Percentiles rank a stretch among this genome's conserved stretches.
Conservation (phyloP, 2,113 vertebrate species). For the Mystacornis crossleyi region DNA sequence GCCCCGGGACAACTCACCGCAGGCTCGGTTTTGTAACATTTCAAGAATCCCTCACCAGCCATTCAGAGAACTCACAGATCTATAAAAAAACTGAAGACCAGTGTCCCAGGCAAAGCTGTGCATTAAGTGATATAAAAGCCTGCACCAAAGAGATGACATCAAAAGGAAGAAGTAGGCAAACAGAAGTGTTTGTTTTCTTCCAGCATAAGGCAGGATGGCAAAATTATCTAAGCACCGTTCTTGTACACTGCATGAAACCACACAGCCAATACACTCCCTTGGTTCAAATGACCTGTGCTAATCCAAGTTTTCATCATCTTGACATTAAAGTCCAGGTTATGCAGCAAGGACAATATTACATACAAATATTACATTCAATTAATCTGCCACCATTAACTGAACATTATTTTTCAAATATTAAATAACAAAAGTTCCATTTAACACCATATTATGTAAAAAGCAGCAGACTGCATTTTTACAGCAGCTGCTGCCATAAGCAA, state of each 20-base stretch:
- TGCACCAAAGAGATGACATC: not conserved
- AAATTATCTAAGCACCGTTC: not conserved
- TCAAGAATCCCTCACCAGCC: not conserved
- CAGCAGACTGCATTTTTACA: not conserved
- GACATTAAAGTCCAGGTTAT: not conserved
- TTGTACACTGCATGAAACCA: not conserved
- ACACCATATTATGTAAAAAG: not conserved
- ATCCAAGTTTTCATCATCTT: not conserved
- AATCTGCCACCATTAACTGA: not conserved
- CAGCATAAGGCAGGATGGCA: not conserved
- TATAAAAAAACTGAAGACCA: not conserved
- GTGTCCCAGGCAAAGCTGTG: not conserved
- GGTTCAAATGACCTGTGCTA: not conserved
- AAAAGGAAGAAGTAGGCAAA: not conserved
- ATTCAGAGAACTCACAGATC: not conserved
- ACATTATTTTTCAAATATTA: not conserved
- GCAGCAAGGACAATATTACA: not conserved
- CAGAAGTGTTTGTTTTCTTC: not conserved
- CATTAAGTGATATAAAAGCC: not conserved
- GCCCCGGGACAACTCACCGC: not conserved
- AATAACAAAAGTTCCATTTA: not conserved
- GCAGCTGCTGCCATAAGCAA: not conserved
- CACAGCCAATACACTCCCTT: not conserved
- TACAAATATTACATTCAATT: not conserved
- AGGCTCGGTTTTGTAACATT: not conserved